Conservation (phyloP, 2,113 vertebrate genomes). For the Melanostigma gelatinosum region DNA sequence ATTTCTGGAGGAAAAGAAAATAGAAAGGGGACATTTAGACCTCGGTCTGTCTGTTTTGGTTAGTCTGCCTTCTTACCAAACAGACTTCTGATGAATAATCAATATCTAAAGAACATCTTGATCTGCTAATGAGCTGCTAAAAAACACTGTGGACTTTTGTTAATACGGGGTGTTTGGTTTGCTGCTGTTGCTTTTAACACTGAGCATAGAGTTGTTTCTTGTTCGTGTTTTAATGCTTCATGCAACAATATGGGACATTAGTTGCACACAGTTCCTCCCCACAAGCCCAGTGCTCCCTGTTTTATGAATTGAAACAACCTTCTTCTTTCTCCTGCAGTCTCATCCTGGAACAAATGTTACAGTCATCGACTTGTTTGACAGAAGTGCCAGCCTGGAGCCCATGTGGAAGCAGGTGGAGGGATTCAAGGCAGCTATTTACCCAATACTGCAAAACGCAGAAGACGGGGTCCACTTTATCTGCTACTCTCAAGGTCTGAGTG, state of each 20-base stretch:
- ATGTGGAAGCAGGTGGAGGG: constrained; percentile 93
- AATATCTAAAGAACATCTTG: constrained; percentile 25
- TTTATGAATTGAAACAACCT: background rate
- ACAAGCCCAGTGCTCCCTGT: background rate
- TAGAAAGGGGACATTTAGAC: constrained; percentile 7
- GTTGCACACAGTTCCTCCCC: background rate
- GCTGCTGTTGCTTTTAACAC: background rate
- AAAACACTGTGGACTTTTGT: background rate
- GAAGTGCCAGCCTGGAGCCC: constrained; percentile 86
- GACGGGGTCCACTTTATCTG: constrained; percentile 89
- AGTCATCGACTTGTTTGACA: constrained; percentile 90
- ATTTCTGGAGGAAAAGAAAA: background rate
- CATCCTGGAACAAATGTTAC: constrained; percentile 91
- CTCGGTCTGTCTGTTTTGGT: background rate
- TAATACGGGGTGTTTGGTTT: background rate
- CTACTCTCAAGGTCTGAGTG: constrained; percentile 84
- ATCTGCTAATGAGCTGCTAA: constrained; percentile 11
- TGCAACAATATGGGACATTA: background rate
- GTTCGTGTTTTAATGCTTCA: constrained; percentile 9
- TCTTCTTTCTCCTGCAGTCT: constrained; percentile 76
- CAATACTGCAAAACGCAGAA: constrained; percentile 89
- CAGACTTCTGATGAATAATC: constrained; percentile 16
- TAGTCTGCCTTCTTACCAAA: constrained; percentile 3
- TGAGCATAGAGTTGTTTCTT: constrained; percentile 4
- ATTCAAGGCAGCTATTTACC: constrained; percentile 87